phyloP scores from a whole-genome alignment of 2,888 invertebrate species.

The Lepidocyrtoides sp. region DNA sequence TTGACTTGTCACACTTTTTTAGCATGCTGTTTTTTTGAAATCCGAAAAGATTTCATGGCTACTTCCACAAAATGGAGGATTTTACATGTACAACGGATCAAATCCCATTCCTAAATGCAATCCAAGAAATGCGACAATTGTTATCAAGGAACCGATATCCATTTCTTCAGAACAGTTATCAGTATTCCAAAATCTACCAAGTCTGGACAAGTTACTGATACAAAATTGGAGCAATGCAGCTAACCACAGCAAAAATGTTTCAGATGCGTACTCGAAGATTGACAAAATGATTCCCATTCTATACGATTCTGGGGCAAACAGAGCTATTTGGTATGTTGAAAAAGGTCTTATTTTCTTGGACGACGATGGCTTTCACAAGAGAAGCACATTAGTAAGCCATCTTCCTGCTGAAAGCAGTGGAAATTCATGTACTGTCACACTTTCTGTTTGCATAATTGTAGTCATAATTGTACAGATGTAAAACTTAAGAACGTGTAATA shows the following conservation, averaged over 20 bases:
- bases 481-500: too few species aligned
- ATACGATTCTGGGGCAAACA: not conserved
- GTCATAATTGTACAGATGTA: too few species aligned
- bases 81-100: slow-evolving; percentile 80
- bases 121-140: slow-evolving; percentile 65
- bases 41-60: slow-evolving; percentile 74
- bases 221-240: too few species aligned
- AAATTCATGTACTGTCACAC: not conserved
- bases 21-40: too few species aligned
- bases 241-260: too few species aligned
- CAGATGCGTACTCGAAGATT: too few species aligned
- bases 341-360: slow-evolving; percentile 20
- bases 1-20: too few species aligned
- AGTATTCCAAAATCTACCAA: slow-evolving; percentile 50
- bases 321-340: slow-evolving; percentile 15
- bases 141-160: slow-evolving; percentile 71
- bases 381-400: not conserved
- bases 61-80: slow-evolving; percentile 74
- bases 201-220: not conserved
- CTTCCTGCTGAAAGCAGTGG: not conserved
- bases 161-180: slow-evolving; percentile 74
- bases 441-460: not conserved
- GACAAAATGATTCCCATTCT: slow-evolving; percentile 53
- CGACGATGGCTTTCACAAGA: slow-evolving; percentile 44
- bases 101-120: slow-evolving; percentile 77